A percentile compares a stretch with the other conserved stretches of the same genome.
Conservation (phyloP, 2,888 invertebrate genomes). For the Cantharis lateralis region DNA sequence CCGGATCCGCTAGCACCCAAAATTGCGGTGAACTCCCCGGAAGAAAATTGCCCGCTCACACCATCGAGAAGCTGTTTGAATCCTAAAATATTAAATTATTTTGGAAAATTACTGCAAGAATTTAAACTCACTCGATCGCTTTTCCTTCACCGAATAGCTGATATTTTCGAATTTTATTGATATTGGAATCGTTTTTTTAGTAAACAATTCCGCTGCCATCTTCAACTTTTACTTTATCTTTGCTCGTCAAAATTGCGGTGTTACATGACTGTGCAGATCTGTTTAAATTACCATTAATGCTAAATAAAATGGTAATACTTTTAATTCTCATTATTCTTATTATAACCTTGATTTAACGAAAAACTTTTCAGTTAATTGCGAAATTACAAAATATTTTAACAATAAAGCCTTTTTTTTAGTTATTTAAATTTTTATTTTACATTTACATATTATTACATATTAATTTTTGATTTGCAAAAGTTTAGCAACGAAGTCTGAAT, state of each 20-base stretch:
- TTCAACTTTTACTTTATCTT: no score
- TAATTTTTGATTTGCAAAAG: neutral
- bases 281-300: no score
- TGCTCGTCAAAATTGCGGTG: no score
- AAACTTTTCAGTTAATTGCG: no score
- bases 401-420: no score
- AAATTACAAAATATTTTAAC: no score
- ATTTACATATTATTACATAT: neutral
- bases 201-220: no score
- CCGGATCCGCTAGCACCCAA: slow-evolving; percentile 81
- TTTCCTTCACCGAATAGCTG: neutral
- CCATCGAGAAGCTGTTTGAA: slow-evolving; percentile 60
- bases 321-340: no score
- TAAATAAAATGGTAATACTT: no score
- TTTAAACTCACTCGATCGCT: neutral
- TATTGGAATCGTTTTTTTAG: no score
- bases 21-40: slow-evolving; percentile 70
- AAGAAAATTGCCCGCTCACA: slow-evolving; percentile 65
- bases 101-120: neutral
- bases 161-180: neutral
- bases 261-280: no score
- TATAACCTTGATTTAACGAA: no score
- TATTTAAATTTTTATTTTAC: neutral
- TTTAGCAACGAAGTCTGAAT: neutral
- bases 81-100: slow-evolving; percentile 36